Conservation (phyloP, 2,113 vertebrate genomes). For the Oryzias woworae region DNA sequence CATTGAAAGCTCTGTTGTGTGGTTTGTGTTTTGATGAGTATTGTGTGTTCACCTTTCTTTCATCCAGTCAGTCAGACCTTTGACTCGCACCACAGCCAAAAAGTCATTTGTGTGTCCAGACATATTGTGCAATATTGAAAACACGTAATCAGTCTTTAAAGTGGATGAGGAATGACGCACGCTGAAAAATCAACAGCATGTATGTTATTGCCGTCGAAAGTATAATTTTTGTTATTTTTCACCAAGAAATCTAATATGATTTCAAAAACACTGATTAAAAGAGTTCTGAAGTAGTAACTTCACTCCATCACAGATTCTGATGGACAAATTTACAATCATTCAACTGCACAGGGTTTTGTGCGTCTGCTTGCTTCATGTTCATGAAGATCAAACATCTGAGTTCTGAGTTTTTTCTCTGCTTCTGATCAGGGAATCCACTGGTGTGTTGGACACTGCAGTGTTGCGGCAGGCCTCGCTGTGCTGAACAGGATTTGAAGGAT, state of each 20-base stretch:
- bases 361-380: no score
- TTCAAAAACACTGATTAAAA: no score
- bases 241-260: no score
- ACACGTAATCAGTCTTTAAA: neutral
- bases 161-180: conserved; percentile 3
- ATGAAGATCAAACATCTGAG: no score
- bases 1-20: neutral
- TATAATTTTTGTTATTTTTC: neutral
- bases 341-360: no score
- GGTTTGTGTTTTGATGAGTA: neutral
- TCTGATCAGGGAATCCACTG: neutral
- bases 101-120: neutral
- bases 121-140: conserved; percentile 6
- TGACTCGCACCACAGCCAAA: conserved; percentile 1
- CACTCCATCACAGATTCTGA: no score
- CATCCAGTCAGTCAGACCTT: conserved; percentile 10
- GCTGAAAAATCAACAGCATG: conserved; percentile 9
- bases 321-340: no score
- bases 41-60: neutral
- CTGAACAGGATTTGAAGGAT: conserved; percentile 69
- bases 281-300: no score
- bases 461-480: conserved; percentile 10
- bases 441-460: neutral
- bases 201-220: neutral
- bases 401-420: neutral